Conservation (phyloP, 2,888 invertebrate species). For the Amiota communis region DNA sequence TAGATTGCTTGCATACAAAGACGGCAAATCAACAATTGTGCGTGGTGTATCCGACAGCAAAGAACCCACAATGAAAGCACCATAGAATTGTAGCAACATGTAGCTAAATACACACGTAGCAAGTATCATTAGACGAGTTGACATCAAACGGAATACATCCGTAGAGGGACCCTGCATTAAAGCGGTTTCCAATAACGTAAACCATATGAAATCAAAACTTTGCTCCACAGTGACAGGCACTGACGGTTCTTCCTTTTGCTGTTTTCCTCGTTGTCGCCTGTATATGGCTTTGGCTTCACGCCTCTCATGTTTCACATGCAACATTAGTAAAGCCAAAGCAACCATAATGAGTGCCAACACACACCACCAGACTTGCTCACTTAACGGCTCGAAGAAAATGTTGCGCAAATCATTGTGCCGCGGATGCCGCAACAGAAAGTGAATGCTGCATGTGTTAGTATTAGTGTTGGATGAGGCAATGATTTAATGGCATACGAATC, state of each 20-base stretch:
- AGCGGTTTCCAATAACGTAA: constrained; percentile 65
- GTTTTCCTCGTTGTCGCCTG: constrained; percentile 26
- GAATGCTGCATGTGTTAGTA: constrained; percentile 51
- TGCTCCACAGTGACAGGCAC: constrained; percentile 43
- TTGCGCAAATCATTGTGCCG: constrained; percentile 63
- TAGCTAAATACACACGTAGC: constrained; percentile 64
- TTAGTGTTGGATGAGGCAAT: no score
- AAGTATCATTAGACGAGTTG: constrained; percentile 64
- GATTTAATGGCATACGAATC: background rate
- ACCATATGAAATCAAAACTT: constrained; percentile 58
- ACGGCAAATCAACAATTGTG: constrained; percentile 60
- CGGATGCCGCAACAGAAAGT: constrained; percentile 69
- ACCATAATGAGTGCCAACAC: constrained; percentile 56
- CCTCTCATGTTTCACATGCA: constrained; percentile 59
- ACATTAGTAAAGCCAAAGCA: constrained; percentile 53
- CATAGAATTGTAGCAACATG: constrained; percentile 69
- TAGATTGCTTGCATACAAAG: constrained; percentile 63
- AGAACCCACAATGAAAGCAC: constrained; percentile 70
- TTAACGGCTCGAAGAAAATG: constrained; percentile 68
- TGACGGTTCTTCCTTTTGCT: constrained; percentile 27
- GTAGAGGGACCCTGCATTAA: constrained; percentile 68
- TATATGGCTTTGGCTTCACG: constrained; percentile 28
- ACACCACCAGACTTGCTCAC: constrained; percentile 64
- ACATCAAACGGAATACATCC: constrained; percentile 56
- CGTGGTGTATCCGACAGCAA: constrained; percentile 63